phyloP scores from a whole-genome alignment of 2,797 vertebrate species.

The Melanotaenia trifasciata region DNA sequence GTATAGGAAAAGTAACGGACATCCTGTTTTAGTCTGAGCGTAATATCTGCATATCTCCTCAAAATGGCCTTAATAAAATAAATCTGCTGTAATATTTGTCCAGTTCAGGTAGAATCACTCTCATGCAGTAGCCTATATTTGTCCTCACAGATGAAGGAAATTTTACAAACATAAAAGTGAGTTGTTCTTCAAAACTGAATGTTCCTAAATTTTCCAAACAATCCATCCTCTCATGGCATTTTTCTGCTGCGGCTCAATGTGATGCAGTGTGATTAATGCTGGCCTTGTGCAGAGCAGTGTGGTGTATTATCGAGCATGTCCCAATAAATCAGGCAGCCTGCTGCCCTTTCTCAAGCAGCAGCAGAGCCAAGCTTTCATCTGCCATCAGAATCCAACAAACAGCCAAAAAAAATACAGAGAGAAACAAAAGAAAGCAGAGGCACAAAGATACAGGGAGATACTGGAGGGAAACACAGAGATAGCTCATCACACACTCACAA shows the following conservation, averaged over 20 bases:
- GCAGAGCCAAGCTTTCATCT: constrained; percentile 57
- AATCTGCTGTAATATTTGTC: not conserved
- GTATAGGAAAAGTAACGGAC: not conserved
- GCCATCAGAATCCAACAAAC: constrained; percentile 47
- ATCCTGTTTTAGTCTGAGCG: not conserved
- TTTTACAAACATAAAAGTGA: not conserved
- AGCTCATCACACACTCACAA: constrained; percentile 35
- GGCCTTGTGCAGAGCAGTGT: constrained; percentile 47
- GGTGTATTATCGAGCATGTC: constrained; percentile 43
- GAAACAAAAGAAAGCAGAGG: constrained; percentile 29
- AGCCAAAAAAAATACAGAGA: constrained; percentile 19
- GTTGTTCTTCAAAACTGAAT: not conserved
- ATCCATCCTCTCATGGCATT: not conserved
- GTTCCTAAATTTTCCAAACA: constrained; percentile 12
- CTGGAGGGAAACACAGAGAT: constrained; percentile 36
- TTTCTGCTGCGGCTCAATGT: constrained; percentile 21
- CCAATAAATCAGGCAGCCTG: constrained; percentile 62
- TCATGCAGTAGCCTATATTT: not conserved
- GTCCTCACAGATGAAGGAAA: not conserved
- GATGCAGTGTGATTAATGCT: constrained; percentile 43
- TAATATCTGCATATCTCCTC: not conserved
- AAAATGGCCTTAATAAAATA: not conserved
- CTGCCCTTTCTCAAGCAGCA: constrained; percentile 49
- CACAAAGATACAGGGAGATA: constrained; percentile 35
- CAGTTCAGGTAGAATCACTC: not conserved